Evolutionary conservation across 2,888 invertebrate genomes (phyloP).

Genomic region (Drepanosiphum platanoidis): DNA sequence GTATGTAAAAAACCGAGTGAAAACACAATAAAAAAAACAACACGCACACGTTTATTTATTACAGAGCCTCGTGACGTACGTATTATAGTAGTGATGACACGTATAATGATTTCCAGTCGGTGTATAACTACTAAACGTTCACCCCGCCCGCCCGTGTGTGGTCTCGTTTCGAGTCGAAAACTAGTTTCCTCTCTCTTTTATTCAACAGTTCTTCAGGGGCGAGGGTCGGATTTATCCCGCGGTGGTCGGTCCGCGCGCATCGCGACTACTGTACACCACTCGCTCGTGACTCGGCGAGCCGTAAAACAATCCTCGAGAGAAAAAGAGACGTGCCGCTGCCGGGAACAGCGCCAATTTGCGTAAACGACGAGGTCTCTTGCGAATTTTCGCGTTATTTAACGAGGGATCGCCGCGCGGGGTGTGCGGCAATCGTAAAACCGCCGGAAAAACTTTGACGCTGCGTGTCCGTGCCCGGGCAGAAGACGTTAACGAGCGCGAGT

Average conservation of each 20-base stretch:
- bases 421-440: slow-evolving; percentile 35
- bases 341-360: slow-evolving; percentile 17
- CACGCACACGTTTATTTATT: too few species aligned
- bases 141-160: not conserved
- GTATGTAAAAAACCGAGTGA: not conserved
- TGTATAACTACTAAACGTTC: not conserved
- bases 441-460: slow-evolving; percentile 27
- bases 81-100: slow-evolving; percentile 22
- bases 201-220: too few species aligned
- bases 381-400: slow-evolving; percentile 28
- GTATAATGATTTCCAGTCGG: not conserved
- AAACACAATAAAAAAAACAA: not conserved
- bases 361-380: slow-evolving; percentile 20
- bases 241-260: not conserved
- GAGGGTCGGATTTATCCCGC: slow-evolving; percentile 1
- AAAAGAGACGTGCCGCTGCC: not conserved
- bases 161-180: not conserved
- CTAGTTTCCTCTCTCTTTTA: too few species aligned
- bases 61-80: too few species aligned
- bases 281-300: not conserved
- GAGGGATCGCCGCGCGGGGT: not conserved
- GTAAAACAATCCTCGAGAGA: not conserved
- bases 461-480: not conserved
- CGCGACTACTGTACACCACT: too few species aligned
- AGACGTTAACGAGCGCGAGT: slow-evolving; percentile 53